phyloP scores from a whole-genome alignment of 2,113 vertebrate species.

The Brachyistius frenatus region DNA sequence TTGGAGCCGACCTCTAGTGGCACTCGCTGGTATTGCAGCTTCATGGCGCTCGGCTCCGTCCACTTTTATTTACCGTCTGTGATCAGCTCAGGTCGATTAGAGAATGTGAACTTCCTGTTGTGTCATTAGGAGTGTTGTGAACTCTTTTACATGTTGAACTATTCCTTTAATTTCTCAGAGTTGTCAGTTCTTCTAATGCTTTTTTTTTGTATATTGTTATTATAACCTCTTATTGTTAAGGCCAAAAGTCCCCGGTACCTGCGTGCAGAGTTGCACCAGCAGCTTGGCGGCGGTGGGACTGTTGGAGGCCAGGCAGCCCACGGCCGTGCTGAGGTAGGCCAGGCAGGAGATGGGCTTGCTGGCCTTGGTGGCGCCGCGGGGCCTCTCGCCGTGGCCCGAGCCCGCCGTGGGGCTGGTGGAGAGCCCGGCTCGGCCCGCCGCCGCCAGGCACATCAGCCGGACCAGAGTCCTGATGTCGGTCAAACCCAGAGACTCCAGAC shows the following conservation, averaged over 20 bases:
- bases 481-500: slow-evolving; percentile 95
- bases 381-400: slow-evolving; percentile 84
- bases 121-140: no score
- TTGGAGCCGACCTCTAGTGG: no score
- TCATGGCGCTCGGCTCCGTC: no score
- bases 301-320: slow-evolving; percentile 97
- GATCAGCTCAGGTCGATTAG: no score
- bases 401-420: slow-evolving; percentile 86
- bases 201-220: no score
- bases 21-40: no score
- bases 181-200: not conserved
- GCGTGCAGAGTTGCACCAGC: slow-evolving; percentile 95
- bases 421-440: slow-evolving; percentile 94
- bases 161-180: no score
- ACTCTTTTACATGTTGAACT: no score
- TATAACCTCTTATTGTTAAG: no score
- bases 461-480: slow-evolving; percentile 97
- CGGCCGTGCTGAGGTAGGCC: slow-evolving; percentile 96
- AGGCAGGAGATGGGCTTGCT: slow-evolving; percentile 97
- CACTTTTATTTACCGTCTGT: no score
- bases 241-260: slow-evolving; percentile 80
- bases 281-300: slow-evolving; percentile 95
- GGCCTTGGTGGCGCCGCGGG: slow-evolving; percentile 89
- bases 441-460: slow-evolving; percentile 96
- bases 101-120: no score